Evolutionary conservation across 2,113 vertebrate genomes (phyloP).

Genomic region (Myrmophylax atrothorax): DNA sequence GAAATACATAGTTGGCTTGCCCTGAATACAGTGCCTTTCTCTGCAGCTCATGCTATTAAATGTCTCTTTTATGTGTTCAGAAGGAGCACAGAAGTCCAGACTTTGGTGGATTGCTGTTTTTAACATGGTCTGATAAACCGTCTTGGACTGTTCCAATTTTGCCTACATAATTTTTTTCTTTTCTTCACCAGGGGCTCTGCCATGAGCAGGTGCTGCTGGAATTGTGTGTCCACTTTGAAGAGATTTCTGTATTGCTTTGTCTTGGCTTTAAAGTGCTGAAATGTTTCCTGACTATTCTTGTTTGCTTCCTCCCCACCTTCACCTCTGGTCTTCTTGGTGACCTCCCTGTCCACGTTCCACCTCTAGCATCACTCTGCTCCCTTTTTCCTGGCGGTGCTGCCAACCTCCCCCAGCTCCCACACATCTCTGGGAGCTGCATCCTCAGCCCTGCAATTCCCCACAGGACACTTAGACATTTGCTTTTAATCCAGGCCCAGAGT

Average conservation of each 20-base stretch:
- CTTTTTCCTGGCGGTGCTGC: background rate
- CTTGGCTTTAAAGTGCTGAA: background rate
- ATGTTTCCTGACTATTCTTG: background rate
- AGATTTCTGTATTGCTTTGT: accelerated
- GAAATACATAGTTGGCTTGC: accelerated
- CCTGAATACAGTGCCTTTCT: accelerated
- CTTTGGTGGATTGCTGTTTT: background rate
- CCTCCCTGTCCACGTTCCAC: background rate
- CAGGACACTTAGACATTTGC: conserved; percentile 71
- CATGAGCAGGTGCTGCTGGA: accelerated
- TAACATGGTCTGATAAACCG: background rate
- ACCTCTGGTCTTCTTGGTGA: background rate
- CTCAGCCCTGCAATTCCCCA: conserved; percentile 55
- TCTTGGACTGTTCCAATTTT: background rate
- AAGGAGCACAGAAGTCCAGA: background rate
- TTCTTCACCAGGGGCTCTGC: background rate
- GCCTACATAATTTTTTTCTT: background rate
- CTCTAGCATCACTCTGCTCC: background rate
- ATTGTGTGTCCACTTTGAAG: background rate
- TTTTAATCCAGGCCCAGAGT: conserved; percentile 71
- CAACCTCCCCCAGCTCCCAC: background rate
- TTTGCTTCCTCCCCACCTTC: background rate
- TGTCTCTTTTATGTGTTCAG: accelerated
- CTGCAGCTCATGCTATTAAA: background rate
- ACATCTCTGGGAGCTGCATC: conserved; percentile 7